phyloP scores from a whole-genome alignment of 2,888 invertebrate genomes.

The Cryptops parisi region DNA sequence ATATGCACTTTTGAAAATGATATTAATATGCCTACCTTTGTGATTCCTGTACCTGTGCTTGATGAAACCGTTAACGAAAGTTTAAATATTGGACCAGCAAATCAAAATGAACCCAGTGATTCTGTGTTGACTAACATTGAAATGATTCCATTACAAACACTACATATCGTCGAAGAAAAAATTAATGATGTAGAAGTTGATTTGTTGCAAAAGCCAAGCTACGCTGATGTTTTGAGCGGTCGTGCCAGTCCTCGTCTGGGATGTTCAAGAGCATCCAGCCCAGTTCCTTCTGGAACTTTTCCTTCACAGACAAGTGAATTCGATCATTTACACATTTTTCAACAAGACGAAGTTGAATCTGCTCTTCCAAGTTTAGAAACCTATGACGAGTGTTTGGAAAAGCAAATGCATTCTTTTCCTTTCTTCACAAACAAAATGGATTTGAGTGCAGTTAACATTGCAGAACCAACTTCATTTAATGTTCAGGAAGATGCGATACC shows the following conservation, averaged over 20 bases:
- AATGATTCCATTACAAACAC: not conserved
- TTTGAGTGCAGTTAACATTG: not conserved
- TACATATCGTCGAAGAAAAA: too few relatives aligned
- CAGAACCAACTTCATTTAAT: not conserved
- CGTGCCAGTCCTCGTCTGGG: conserved; percentile 31
- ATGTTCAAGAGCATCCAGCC: not conserved
- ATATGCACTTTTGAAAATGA: too few relatives aligned
- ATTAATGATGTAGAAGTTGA: too few relatives aligned
- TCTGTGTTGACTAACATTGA: not conserved
- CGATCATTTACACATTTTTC: not conserved
- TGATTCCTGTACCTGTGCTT: not conserved
- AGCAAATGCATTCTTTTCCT: not conserved
- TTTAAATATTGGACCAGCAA: not conserved
- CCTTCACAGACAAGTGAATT: not conserved
- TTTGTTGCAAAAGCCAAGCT: conserved; percentile 32
- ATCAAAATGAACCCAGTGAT: not conserved
- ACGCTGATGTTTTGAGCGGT: conserved; percentile 57
- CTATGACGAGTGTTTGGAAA: not conserved
- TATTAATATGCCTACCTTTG: not conserved
- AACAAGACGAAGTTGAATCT: too few relatives aligned
- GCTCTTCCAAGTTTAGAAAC: too few relatives aligned
- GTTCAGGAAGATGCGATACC: not conserved
- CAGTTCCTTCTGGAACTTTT: not conserved
- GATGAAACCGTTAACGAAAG: not conserved
- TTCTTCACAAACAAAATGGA: too few relatives aligned